Base-by-base conservation (phyloP, 2,797 vertebrate genomes). In the Microchirus variegatus region DNA sequence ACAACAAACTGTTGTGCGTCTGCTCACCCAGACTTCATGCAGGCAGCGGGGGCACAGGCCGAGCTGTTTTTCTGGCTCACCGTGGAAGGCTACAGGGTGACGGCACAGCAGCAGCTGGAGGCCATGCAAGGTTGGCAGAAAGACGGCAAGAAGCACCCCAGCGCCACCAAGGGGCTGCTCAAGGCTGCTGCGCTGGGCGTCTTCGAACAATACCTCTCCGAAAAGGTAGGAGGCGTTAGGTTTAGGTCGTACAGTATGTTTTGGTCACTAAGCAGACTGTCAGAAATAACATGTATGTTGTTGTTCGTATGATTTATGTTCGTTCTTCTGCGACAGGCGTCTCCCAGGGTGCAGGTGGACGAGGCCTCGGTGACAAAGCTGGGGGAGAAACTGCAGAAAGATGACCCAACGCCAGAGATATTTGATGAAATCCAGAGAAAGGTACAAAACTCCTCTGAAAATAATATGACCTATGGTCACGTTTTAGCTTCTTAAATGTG, bases 51-150 rank as follows among this genome's bases (percentile, higher is more conserved):
- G 51, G 97, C 96, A 61, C 98, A 99, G 89, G 96, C 97, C 1
- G 96, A 98, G 89, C 94, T 99, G 65, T 99, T 99, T 90, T 99
- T 99, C 90, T 99, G 98, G 98, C 95, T 99, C 89, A 99, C 97
- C 0, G 98, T 99, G 77, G 97, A 99, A 91, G 98, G 98, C 31
- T 99, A 99, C 93, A 92, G 98, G 80, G 97, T 99, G 80, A 99
- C 96, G 0, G 98, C 98, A 0, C 97, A 99, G 73, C 97, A 99
- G 79, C 98, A 99, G 89, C 91, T 99, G 70, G 95, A 98, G 85
- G 97, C 95, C 77, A 92, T 99, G 85, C 91, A 90, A 73, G 90
- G 87, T 86, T 94, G 91, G 72, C 94, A 96, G 89, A 95, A 86
- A 80, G 97, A 98, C 44, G 96, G 97, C 64, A 95, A 91, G 83